A percentile compares a stretch with the other conserved stretches of the same genome.
Evolutionary conservation across 1,140 invertebrate genomes (phyloP).

Genomic region (Colletes gigas): DNA sequence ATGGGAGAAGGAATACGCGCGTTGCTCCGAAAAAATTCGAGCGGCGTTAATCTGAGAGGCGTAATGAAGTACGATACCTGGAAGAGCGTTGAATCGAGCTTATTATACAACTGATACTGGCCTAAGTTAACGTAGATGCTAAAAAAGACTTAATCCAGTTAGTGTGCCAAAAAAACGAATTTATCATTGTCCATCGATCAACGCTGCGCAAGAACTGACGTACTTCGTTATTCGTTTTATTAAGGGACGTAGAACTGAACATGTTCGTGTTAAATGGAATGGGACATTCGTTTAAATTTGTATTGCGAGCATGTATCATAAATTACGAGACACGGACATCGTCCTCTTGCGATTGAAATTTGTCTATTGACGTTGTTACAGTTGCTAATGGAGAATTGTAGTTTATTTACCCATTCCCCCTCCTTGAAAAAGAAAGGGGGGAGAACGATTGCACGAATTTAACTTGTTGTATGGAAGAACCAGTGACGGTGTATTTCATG

Average conservation of each 20-base stretch:
- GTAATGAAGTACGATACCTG: conserved; percentile 54
- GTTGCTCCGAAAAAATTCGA: too few species aligned
- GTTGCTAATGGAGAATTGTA: too few species aligned
- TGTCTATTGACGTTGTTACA: not conserved
- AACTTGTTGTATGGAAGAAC: not conserved
- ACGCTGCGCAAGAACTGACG: conserved; percentile 29
- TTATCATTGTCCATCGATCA: conserved; percentile 36
- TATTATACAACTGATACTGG: conserved; percentile 54
- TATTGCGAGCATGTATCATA: not conserved
- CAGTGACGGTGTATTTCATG: not conserved
- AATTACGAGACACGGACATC: not conserved
- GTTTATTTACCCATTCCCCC: not conserved
- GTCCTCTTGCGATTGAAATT: not conserved
- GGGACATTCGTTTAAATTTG: conserved; percentile 16
- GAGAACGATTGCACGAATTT: not conserved
- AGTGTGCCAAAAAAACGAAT: conserved; percentile 50
- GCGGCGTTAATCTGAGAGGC: not conserved
- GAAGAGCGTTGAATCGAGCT: conserved; percentile 55
- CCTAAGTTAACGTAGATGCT: conserved; percentile 47
- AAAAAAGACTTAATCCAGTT: conserved; percentile 52
- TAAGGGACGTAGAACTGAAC: conserved; percentile 41
- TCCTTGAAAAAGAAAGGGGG: not conserved
- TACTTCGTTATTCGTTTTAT: conserved; percentile 41
- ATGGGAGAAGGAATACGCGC: too few species aligned
- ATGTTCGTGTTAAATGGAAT: conserved; percentile 54